Percentiles rank a stretch among this genome's conserved stretches.
Evolutionary conservation across 2,797 vertebrate species (phyloP).

Genomic region (Clarias platycephalus): DNA sequence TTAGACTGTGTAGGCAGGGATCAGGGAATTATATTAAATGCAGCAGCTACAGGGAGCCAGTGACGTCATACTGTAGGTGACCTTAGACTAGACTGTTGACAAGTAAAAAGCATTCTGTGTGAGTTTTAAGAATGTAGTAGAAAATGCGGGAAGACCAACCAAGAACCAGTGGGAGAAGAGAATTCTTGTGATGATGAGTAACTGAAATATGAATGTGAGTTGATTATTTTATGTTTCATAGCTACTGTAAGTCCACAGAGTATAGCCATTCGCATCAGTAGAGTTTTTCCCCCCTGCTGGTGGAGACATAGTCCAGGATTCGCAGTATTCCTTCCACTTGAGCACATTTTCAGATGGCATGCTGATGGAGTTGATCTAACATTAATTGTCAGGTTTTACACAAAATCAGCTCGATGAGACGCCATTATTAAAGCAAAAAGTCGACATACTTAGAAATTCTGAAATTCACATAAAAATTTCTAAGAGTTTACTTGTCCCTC

Average conservation of each 20-base stretch:
- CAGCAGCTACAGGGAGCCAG: neutral
- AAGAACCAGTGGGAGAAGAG: neutral
- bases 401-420: too few species aligned
- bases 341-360: neutral
- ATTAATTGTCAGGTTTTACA: neutral
- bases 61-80: neutral
- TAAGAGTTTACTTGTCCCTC: too few species aligned
- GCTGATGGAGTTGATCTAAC: neutral
- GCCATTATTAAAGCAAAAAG: too few species aligned
- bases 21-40: conserved; percentile 3
- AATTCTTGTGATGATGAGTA: neutral
- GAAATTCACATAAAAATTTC: too few species aligned
- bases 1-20: conserved; percentile 8
- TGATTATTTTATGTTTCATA: neutral
- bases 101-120: neutral
- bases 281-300: too few species aligned
- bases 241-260: neutral
- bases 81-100: neutral
- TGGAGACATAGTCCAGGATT: too few species aligned
- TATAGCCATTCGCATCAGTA: neutral
- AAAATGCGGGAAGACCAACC: conserved; percentile 3
- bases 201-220: neutral
- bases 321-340: too few species aligned
- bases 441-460: too few species aligned
- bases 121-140: neutral